Base-by-base conservation (phyloP, 2,888 invertebrate genomes). In the Oscheius sp. region DNA sequence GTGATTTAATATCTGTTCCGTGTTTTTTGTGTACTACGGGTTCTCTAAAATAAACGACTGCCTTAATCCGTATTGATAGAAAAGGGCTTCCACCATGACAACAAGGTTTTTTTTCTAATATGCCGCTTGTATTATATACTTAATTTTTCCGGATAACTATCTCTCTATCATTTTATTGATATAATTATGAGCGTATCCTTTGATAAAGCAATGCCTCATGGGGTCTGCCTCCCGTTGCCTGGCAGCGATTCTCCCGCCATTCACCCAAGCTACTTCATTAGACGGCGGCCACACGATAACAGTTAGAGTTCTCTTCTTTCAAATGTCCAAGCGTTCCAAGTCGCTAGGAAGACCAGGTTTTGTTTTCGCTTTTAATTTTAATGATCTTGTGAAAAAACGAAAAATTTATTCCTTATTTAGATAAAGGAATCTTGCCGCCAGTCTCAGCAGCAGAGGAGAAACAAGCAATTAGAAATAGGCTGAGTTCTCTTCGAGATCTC, bases 201-300 rank as follows among this genome's bases (percentile, higher is more conserved):
- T 54, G 32, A 33, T 33, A 32, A 54, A 9, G 54, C 54, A 33
- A 36, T 54, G 54, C 59, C 59, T 44, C 59, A 36, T 22, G 59
- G 59, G 41, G 59, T n/a, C 59, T 41, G 59, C 54, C 59, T 59
- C 28, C 59, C 44, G 59, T 59, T 59, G 59, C 59, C 59, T 59
- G 59, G 59, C 59, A 59, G 59, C 59, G 59, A 59, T 59, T 59
- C 59, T 59, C 59, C 59, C 59, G 59, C 59, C 59, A 44, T 59
- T 59, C 59, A 59, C 59, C 59, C 59, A 59, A 41, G 59, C 59
- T 59, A 26, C 22, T 28, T 59, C 59, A 59, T 59, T 59, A 59
- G 59, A 59, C 59, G 59, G 33, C 47, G 54, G 33, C 32, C 49
- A 17, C 33, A 24, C 32, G 17, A 24, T 30, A 32, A 54, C 36